These are phyloP conservation scores for Carollia perspicillata DNA, from an alignment of 2,113 vertebrate species.

Conservation along the genomic window DNA sequence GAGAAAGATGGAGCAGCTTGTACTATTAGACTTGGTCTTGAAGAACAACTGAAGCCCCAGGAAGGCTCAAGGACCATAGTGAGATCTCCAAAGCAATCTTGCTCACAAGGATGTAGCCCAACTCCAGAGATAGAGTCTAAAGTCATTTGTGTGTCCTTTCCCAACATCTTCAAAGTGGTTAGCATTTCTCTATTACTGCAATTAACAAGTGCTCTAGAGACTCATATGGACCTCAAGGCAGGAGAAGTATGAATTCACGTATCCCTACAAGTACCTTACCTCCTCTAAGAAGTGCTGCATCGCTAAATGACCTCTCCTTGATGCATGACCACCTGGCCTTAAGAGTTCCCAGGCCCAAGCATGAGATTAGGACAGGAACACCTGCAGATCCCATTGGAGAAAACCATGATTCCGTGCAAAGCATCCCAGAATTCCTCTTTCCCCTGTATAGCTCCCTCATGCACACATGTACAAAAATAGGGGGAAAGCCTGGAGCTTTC, in stretches of 20 bases:
- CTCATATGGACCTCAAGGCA: neutral
- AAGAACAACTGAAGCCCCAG: constrained; percentile 48
- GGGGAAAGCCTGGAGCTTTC: neutral
- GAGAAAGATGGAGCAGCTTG: constrained; percentile 25
- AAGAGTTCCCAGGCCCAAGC: neutral
- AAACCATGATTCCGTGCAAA: neutral
- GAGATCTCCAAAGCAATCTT: constrained; percentile 39
- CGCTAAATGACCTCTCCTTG: neutral
- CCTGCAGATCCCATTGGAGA: constrained; percentile 4
- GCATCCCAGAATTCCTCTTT: neutral
- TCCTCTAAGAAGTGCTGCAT: constrained; percentile 46
- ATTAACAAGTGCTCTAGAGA: constrained; percentile 38
- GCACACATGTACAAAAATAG: neutral
- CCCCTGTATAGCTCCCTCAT: neutral
- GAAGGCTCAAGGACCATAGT: neutral
- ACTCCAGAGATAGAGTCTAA: constrained; percentile 52
- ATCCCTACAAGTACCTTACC: neutral
- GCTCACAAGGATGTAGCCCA: constrained; percentile 77
- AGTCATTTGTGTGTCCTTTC: constrained; percentile 50
- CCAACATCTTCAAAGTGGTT: constrained; percentile 35
- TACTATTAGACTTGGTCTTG: constrained; percentile 3
- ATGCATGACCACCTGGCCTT: neutral
- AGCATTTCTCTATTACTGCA: neutral
- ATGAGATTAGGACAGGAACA: neutral
- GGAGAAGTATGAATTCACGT: neutral